Base-by-base conservation (phyloP, 2,888 invertebrate genomes). In the Drosophila merina region DNA sequence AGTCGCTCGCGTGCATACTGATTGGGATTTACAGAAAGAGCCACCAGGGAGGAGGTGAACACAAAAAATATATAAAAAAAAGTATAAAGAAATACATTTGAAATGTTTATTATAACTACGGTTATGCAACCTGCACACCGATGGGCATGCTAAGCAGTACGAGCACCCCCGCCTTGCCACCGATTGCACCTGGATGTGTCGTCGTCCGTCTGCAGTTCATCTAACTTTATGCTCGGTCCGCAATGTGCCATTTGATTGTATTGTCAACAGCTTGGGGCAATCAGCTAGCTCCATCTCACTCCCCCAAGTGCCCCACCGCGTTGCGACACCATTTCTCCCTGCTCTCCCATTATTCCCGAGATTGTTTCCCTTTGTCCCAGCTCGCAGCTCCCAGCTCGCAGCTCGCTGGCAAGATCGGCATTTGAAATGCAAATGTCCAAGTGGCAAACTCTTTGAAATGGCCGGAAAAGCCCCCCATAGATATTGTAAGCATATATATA, bases 381-480 rank as follows among this genome's bases (percentile, higher is more conserved):
- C 45, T 26, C 78, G 62, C 72, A 75, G 60, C 68, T 20, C 20
- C 1, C 20, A 20, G 20, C 20, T 20, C 20, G 80, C 78, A 76
- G 70, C 45, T 26, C 78, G 67, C 72, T 77, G 60, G 60, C 68
- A 58, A 70, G 77, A 79, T 84, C 85, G 69, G 49, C 68, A 81
- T 81, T 81, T 81, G 62, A 71, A 75, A 82, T 84, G 85, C 81
- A 75, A 84, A 82, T 81, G 33, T 55, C 20, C 47, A 55, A 69
- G 42, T 56, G 49, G 58, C 64, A 55, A 66, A 50, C 74, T 63
- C 68, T 66, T 66, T 69, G 38, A 55, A 47, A 57, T 36, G 26
- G 12, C 36, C 49, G 49, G 28, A 58, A 48, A 68, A 52, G 48
- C 28, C 44, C 25, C 10, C 52, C 12, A 64, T 64, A 42, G 57